Evolutionary conservation across 2,797 vertebrate genomes (phyloP), one percentile per base, ranked within the genome.

Genomic region (Acanthis flammea): DNA sequence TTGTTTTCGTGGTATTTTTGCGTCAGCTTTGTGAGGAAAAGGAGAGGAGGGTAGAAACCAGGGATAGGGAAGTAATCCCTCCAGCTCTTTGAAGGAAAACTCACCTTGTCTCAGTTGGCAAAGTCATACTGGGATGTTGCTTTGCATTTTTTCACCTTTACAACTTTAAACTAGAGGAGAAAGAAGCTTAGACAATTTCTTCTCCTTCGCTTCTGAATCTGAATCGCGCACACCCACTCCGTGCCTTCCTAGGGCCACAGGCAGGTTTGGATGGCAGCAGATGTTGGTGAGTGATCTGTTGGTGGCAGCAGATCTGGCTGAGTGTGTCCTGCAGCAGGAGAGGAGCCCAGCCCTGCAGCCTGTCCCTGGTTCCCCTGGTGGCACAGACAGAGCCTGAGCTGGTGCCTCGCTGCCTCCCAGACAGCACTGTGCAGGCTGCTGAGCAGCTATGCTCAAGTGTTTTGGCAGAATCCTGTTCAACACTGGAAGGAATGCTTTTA

Each of bases 401-500:
- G 12, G 45, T 74, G 74, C 41, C 90, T 86, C 61, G 14, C 72
- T 54, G 54, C 75, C 51, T 74, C 5, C 0, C 44, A 51, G 81
- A 61, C 86, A 94, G 68, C 84, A 61, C 91, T 12, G 42, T 57
- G 58, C 57, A 80, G 93, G 81, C 88, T 95, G 82, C 87, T 90
- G 91, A 75, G 58, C 87, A 60, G 67, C 82, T 86, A 28, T 24
- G n/a, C 48, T 53, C 28, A 81, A 92, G 66, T 41, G 33, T 75
- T 92, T 94, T 92, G 95, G 79, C 91, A 94, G 95, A 90, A 91
- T 72, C 62, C 30, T 50, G 24, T 55, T 75, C 55, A 81, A 72
- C 79, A 45, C 24, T 88, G 89, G 82, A 86, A 91, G 89, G 91
- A 95, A 96, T 93, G 75, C 58, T 72, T 95, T 91, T 78, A 91